Evolutionary conservation across 2,113 vertebrate genomes (phyloP), one percentile per base, ranked within the genome.

Genomic region (Ceyx cyanopectus): DNA sequence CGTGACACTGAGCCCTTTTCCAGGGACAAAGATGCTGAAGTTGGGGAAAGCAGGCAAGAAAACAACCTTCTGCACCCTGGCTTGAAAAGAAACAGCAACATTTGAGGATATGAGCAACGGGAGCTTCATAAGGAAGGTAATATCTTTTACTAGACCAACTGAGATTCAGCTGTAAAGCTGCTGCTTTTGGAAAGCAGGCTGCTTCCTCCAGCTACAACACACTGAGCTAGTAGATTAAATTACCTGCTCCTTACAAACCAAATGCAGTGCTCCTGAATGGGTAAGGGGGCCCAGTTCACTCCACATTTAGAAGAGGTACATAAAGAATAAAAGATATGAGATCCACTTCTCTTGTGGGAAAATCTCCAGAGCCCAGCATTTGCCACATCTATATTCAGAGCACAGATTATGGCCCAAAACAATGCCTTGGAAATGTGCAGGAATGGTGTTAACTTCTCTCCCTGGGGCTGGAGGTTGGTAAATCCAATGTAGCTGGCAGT

Each of bases 151-250:
- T 79, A 63, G 58, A 61, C 40, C 43, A 86, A 32, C 24, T 16
- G 69, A 83, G 65, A 68, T 43, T 68, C 37, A 48, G 34, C 70
- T 61, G 45, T 46, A 58, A 93, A 87, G 74, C 70, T 87, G 78
- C 74, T 92, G 93, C 62, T 89, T 87, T 72, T 19, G 62, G 53
- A 81, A 85, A 70, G 84, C 81, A 60, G 0, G 0, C 16, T 91
- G 65, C 27, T 53, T 79, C 45, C 58, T 54, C 50, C 81, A 66
- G 85, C 26, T 69, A 7, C 13, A 89, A 76, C 0, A 4, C 0
- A 0, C 30, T 69, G 62, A 79, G 61, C 70, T 56, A 73, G 60
- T 3, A 81, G 76, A 61, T 62, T 66, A 29, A 19, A 6, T 13
- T 6, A 34, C 70, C 89, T 62, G 45, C 70, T 69, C 73, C 73